Evolutionary conservation across 2,888 invertebrate species (phyloP), one percentile per base, ranked within the genome.

Genomic region (Odontothrips loti): DNA sequence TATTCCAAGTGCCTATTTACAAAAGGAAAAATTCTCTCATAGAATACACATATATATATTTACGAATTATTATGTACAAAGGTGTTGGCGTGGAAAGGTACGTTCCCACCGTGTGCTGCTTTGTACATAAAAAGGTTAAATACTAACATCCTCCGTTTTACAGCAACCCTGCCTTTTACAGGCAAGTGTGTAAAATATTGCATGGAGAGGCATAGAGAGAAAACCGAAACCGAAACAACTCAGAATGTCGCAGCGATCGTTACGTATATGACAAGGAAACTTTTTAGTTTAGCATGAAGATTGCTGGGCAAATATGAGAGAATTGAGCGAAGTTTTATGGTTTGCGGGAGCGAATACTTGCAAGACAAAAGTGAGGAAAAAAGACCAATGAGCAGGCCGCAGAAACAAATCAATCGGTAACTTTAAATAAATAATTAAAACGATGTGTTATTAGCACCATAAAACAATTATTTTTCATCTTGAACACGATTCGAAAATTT

Each of bases 381-480:
- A 12, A 27, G 68, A 75, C 68, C 68, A 27, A 23, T 75, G 68
- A 75, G 68, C 68, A 75, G 23, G 27, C 68, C 23, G 27, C 27
- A 23, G 68, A 75, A 75, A 75, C 68, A 75, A 75, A 75, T 75
- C 68, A 27, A 75, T 27, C 23, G 68, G 68, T 75, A 75, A 75
- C 68, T 75, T 75, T 27, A 75, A 75, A 75, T 75, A 75, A 75
- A 75, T 75, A 75, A 75, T 75, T 27, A 75, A 75, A 75, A 75
- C 68, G 68, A 75, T 75, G 68, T 75, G 27, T 75, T 75, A 75
- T 75, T 75, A 75, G 68, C 68, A 75, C 68, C 68, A 75, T 75
- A 75, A 75, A 75, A 75, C 68, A 75, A 75, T 75, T 43, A 2
- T 43, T 75, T 75, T 75, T 23, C 23, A 23, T 75, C 68, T 75